Evolutionary conservation across 1,140 invertebrate species (phyloP), one percentile per base, ranked within the genome.

Genomic region (Drosophila arizonae): DNA sequence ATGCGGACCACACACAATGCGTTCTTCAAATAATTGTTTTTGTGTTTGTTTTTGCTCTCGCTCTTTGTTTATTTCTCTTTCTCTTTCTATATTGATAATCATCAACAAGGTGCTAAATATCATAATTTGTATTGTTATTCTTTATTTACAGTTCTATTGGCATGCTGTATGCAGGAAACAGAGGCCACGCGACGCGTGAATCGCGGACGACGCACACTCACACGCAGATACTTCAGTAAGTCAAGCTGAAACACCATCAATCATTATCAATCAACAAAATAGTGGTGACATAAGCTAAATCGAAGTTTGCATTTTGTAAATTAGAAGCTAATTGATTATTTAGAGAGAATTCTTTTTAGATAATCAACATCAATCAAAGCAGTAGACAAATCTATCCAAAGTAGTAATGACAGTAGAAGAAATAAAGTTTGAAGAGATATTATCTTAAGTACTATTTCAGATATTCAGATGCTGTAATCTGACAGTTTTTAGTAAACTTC

Each of bases 121-220:
- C 3, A 26, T 63, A 54, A 45, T 57, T 54, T 30, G 15, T n/a
- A 26, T 33, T 51, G 24, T 48, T 52, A 41, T 28, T 28, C 45
- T 41, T 46, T 41, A 41, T 72, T 87, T 63, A 24, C 66, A 89
- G 85, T 88, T 41, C 61, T 89, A 41, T 50, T 85, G 51, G 94
- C 95, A 33, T 92, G 94, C 9, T 92, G 94, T 4, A 92, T 94
- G 71, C 93, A 94, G 76, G 95, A 95, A 92, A 93, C 93, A 28
- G 95, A 96, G 91, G 95, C 93, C 11, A 93, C 95, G 85, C 93
- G 96, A 79, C 96, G 95, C 91, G 95, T 96, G 86, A 92, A 96
- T 39, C 92, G 94, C 72, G 95, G 95, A 60, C 93, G 96, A 68
- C 95, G 95, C 92, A 94, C 95, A 6, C 93, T 96, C 73, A 96